Evolutionary conservation across 2,888 invertebrate species (phyloP).

Genomic region (Eupithecia centaureata): DNA sequence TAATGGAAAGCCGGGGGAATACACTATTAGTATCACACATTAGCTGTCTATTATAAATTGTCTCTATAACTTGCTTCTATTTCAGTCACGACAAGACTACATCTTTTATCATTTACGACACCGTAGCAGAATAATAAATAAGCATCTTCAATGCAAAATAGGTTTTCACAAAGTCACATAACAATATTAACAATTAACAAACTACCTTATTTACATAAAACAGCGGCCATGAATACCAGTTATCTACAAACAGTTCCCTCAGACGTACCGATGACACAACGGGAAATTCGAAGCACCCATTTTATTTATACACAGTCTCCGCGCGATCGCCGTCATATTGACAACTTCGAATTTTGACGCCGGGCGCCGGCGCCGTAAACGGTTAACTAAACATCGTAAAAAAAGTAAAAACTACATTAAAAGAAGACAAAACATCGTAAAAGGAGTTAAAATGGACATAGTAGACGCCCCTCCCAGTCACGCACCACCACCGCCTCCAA

Average conservation of each 20-base stretch:
- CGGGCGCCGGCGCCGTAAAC: constrained; percentile 59
- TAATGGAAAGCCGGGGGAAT: too few relatives aligned
- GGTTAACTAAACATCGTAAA: constrained; percentile 35
- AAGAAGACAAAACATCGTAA: constrained; percentile 35
- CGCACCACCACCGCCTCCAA: constrained; percentile 72
- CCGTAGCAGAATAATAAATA: too few relatives aligned
- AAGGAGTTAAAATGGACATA: constrained; percentile 54
- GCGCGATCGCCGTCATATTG: constrained; percentile 31
- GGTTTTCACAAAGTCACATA: too few relatives aligned
- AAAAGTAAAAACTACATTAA: constrained; percentile 39
- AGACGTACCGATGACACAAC: constrained; percentile 66
- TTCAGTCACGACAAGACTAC: too few relatives aligned
- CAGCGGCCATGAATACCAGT: constrained; percentile 9
- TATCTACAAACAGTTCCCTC: constrained; percentile 13
- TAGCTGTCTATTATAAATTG: too few relatives aligned
- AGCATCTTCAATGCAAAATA: too few relatives aligned
- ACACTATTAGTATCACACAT: too few relatives aligned
- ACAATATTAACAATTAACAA: too few relatives aligned
- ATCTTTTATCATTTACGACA: too few relatives aligned
- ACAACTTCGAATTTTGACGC: constrained; percentile 54
- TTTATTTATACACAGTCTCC: constrained; percentile 76
- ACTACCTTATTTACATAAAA: background rate
- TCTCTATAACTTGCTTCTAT: too few relatives aligned
- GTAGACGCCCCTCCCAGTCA: constrained; percentile 64
- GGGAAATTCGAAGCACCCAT: constrained; percentile 64